Evolutionary conservation across 2,797 vertebrate species (phyloP).

Genomic region (Austrolebias charrua): DNA sequence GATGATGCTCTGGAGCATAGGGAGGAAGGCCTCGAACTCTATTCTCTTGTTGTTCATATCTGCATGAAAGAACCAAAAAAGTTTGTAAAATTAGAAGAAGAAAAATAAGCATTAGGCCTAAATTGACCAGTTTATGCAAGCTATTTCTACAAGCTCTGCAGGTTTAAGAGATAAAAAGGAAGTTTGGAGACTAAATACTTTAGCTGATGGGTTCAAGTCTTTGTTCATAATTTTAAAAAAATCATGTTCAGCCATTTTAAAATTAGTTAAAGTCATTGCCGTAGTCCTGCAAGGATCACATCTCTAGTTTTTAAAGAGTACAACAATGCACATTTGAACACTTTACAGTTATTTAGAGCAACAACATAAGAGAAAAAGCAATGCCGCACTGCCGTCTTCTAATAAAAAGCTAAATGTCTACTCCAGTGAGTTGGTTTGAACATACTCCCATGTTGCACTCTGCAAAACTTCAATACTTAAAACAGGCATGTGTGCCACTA

Average conservation of each 20-base stretch:
- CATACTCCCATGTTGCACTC: background rate
- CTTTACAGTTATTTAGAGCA: background rate
- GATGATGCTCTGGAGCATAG: slow-evolving; percentile 95
- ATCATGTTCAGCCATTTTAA: background rate
- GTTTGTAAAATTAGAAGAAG: background rate
- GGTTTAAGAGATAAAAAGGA: background rate
- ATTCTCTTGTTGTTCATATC: slow-evolving; percentile 92
- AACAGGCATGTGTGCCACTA: background rate
- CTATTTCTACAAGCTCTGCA: background rate
- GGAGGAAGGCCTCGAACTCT: slow-evolving; percentile 94
- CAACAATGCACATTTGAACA: background rate
- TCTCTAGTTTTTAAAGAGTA: background rate
- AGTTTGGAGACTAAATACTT: background rate
- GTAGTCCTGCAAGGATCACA: background rate
- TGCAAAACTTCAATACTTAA: background rate
- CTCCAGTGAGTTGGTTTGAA: no score
- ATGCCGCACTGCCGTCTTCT: slow-evolving; percentile 4
- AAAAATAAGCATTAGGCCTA: background rate
- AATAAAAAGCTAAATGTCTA: background rate
- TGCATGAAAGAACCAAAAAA: slow-evolving; percentile 53
- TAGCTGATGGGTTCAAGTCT: background rate
- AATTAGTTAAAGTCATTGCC: background rate
- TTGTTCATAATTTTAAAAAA: background rate
- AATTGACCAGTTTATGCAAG: background rate
- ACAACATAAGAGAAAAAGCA: background rate